These are phyloP conservation scores for Tolypeutes matacus DNA, from an alignment of 2,797 vertebrate species.

Conservation along the genomic window DNA sequence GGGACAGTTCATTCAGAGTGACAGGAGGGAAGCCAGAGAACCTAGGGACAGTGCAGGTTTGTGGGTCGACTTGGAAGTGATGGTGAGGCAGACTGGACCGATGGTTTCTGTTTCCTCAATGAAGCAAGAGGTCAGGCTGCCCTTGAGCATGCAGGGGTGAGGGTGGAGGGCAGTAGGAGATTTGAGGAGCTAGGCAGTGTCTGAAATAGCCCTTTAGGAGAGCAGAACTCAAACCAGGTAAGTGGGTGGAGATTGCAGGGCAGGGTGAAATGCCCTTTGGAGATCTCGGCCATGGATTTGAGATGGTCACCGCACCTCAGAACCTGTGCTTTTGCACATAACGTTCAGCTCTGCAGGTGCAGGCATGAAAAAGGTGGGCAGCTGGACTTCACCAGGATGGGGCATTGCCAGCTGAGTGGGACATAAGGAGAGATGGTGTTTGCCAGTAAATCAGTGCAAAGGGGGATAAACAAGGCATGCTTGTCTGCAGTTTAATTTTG, in stretches of 20 bases:
- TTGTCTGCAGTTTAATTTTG: not conserved
- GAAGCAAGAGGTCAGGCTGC: not conserved
- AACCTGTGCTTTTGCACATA: not conserved
- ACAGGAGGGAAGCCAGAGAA: not conserved
- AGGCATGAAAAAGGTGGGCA: not conserved
- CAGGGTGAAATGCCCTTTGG: not conserved
- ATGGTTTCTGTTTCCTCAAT: not conserved
- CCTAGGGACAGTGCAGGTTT: not conserved
- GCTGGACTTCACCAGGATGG: not conserved
- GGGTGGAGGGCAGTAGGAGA: not conserved
- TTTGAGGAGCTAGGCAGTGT: not conserved
- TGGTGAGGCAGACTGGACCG: not conserved
- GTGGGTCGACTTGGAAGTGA: not conserved
- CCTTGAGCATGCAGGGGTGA: not conserved
- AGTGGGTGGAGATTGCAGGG: not conserved
- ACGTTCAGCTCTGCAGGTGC: not conserved
- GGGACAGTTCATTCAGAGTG: not conserved
- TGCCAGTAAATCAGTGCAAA: not conserved
- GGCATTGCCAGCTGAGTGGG: not conserved
- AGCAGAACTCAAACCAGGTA: not conserved
- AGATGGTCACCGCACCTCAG: too few species aligned
- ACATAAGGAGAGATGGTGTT: slow-evolving; percentile 41
- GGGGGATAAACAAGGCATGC: not conserved
- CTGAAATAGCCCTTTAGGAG: not conserved
- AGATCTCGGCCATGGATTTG: not conserved